These are phyloP conservation scores for Catocala fraxini DNA, from an alignment of 2,888 invertebrate species.

Conservation along the genomic window DNA sequence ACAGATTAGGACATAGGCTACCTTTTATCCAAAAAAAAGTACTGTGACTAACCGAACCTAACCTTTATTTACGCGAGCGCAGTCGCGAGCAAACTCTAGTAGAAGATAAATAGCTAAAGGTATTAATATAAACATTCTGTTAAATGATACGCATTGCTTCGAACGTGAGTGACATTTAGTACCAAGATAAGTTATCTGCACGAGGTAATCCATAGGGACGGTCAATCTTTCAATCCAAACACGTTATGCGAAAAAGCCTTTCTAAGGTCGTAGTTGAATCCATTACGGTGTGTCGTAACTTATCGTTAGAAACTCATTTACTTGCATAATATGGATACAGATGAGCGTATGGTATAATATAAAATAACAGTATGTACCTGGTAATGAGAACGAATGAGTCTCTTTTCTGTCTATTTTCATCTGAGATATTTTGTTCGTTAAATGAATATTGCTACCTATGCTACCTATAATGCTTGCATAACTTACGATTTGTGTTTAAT, in stretches of 20 bases:
- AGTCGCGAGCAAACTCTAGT: too few species aligned
- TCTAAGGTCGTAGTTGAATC: constrained; percentile 70
- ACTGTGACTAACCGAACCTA: too few species aligned
- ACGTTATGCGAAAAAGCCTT: constrained; percentile 60
- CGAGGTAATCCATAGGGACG: constrained; percentile 10
- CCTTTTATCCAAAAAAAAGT: too few species aligned
- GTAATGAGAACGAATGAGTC: constrained; percentile 33
- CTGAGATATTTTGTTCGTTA: neutral
- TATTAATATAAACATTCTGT: neutral
- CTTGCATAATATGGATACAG: constrained; percentile 58
- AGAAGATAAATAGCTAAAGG: neutral
- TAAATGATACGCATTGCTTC: constrained; percentile 5
- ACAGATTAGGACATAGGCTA: neutral
- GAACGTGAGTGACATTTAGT: constrained; percentile 21
- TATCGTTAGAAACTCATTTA: constrained; percentile 58
- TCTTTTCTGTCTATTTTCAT: constrained; percentile 20
- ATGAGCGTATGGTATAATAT: constrained; percentile 42
- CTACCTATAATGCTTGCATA: neutral
- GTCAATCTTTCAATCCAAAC: constrained; percentile 18
- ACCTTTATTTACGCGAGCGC: too few species aligned
- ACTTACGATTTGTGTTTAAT: too few species aligned
- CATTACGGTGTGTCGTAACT: constrained; percentile 56
- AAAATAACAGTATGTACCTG: constrained; percentile 28
- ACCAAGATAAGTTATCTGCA: constrained; percentile 21
- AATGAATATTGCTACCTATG: neutral